Evolutionary conservation across 2,888 invertebrate species (phyloP).

Genomic region (Hetaerina titia): DNA sequence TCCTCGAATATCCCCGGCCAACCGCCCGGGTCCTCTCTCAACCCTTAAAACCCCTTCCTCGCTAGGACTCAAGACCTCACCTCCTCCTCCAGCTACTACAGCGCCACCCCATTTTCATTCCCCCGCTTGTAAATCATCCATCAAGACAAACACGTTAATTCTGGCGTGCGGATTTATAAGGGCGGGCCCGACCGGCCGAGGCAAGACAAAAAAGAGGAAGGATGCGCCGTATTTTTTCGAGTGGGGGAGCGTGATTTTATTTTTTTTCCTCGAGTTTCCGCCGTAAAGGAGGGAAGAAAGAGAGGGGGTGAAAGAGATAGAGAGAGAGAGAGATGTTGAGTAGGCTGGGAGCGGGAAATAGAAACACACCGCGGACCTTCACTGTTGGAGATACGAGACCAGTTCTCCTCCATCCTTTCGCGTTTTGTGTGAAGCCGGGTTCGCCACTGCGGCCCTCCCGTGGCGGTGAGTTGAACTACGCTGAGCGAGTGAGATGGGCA

Average conservation of each 20-base stretch:
- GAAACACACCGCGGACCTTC: too few species aligned
- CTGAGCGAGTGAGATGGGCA: too few species aligned
- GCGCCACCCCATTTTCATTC: background rate
- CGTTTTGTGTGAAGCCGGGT: too few species aligned
- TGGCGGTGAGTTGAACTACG: too few species aligned
- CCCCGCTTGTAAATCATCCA: conserved; percentile 42
- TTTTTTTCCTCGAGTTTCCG: conserved; percentile 8
- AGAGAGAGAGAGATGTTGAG: too few species aligned
- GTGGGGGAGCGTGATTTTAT: conserved; percentile 28
- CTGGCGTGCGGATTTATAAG: conserved; percentile 60
- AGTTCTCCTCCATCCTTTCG: too few species aligned
- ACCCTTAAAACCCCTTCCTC: background rate
- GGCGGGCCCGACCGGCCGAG: background rate
- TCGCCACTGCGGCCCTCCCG: too few species aligned
- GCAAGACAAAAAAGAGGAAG: conserved; percentile 40
- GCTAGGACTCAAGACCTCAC: background rate
- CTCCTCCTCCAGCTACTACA: background rate
- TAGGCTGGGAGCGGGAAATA: background rate
- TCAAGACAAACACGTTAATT: conserved; percentile 61
- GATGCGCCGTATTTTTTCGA: conserved; percentile 42
- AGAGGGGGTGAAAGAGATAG: background rate
- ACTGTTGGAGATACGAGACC: too few species aligned
- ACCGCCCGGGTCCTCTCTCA: background rate
- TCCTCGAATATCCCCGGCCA: background rate
- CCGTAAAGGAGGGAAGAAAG: conserved; percentile 18